Base-by-base conservation (phyloP, 2,113 vertebrate genomes). In the Hyperopisus bebe region DNA sequence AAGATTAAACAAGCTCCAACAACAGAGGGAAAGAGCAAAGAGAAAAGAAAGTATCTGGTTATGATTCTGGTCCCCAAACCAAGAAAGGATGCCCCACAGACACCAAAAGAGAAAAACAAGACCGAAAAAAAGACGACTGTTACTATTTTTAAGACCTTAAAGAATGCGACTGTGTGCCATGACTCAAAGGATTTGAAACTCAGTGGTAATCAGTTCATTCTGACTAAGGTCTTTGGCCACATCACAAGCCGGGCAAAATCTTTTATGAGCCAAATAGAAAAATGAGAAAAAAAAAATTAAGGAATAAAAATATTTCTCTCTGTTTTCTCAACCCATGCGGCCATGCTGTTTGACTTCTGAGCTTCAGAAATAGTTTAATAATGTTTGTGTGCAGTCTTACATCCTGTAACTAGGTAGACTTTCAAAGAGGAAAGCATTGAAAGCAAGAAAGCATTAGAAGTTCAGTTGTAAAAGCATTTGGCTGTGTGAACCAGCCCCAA, bases 151-250 rank as follows among this genome's bases (percentile, higher is more conserved):
- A 95, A 95, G 94, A 83, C 88, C 90, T 89, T 93, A 88, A 96
- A 94, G 94, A 96, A 96, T 95, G 94, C 88, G 51, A 91, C 91
- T 94, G 70, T 92, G 93, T 94, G 95, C 94, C 94, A 95, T 94
- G 95, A 94, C 93, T 95, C 93, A 95, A 94, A 94, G 94, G 94
- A 93, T 93, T 90, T 94, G 90, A 90, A 94, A 92, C 92, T 92
- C 93, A 92, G 93, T 93, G 93, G 93, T 96, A 96, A 96, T 96
- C 95, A 96, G 93, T 95, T 94, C 94, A 94, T 95, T 96, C 95
- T 96, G 95, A 95, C 94, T 94, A 92, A 91, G 74, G 92, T 93
- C 91, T 87, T 92, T 92, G 53, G 92, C 96, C 95, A 96, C 96
- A 96, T 96, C 95, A 96, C 94, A 96, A 92, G 85, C 92, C 47